These are phyloP conservation scores for Zaprionus lachaisei DNA, from an alignment of 1,140 invertebrate genomes.

Conservation along the genomic window DNA sequence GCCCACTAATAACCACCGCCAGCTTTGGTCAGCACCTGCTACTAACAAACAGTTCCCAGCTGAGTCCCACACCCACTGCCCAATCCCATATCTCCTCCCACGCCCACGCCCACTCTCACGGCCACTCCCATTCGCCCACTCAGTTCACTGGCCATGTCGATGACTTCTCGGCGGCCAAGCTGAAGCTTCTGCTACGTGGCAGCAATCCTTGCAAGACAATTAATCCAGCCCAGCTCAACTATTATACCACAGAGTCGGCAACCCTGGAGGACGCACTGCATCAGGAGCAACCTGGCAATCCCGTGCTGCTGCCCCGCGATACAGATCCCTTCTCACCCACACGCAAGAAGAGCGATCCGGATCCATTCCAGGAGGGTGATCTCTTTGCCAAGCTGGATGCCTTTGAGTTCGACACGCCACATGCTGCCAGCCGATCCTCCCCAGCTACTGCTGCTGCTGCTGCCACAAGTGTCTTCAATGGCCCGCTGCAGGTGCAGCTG, in stretches of 20 bases:
- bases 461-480: slow-evolving; percentile 54
- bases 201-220: slow-evolving; percentile 55
- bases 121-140: slow-evolving; percentile 12
- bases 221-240: slow-evolving; percentile 74
- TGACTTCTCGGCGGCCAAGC: slow-evolving; percentile 66
- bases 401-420: slow-evolving; percentile 86
- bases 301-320: slow-evolving; percentile 78
- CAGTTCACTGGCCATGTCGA: slow-evolving; percentile 32
- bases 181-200: slow-evolving; percentile 67
- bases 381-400: slow-evolving; percentile 87
- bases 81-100: slow-evolving; percentile 15
- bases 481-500: slow-evolving; percentile 67
- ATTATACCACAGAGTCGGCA: slow-evolving; percentile 73
- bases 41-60: slow-evolving; percentile 54
- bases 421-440: slow-evolving; percentile 16
- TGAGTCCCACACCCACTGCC: slow-evolving; percentile 30
- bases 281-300: slow-evolving; percentile 52
- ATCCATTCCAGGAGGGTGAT: slow-evolving; percentile 88
- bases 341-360: slow-evolving; percentile 86
- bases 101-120: not conserved
- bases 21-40: slow-evolving; percentile 59
- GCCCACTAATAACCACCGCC: slow-evolving; percentile 67
- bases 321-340: slow-evolving; percentile 84
- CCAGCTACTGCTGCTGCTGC: slow-evolving; percentile 6
- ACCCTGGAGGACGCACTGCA: slow-evolving; percentile 40